Percentiles rank a stretch among this genome's conserved stretches.
Evolutionary conservation across 2,888 invertebrate genomes (phyloP).

Genomic region (Tetragonisca angustula): DNA sequence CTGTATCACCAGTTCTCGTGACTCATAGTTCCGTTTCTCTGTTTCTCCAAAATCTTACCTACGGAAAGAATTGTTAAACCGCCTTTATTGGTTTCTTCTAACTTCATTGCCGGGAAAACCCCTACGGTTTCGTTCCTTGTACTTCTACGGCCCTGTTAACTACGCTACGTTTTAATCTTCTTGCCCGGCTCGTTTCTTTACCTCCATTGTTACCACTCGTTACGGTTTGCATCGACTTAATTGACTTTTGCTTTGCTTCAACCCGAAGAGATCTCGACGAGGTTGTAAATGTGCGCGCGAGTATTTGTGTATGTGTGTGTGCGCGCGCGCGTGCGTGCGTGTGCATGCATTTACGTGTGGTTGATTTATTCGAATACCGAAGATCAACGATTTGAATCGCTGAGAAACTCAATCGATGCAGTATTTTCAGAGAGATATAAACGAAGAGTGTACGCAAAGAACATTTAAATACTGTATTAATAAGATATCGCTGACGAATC

Average conservation of each 20-base stretch:
- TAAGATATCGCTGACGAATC: conserved; percentile 38
- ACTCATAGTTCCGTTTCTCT: neutral
- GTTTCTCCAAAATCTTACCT: conserved; percentile 42
- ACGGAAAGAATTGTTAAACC: conserved; percentile 57
- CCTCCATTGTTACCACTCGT: conserved; percentile 33
- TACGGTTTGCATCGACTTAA: conserved; percentile 58
- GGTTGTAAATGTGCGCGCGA: neutral
- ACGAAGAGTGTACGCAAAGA: conserved; percentile 21
- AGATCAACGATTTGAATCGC: conserved; percentile 43
- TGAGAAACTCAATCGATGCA: conserved; percentile 33
- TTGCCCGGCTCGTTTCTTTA: conserved; percentile 16
- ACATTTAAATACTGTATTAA: conserved; percentile 46
- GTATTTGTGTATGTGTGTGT: no score
- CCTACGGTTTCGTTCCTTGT: conserved; percentile 4
- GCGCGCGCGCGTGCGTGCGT: neutral
- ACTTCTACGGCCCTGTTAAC: conserved; percentile 2
- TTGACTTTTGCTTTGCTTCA: conserved; percentile 48
- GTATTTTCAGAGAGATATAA: conserved; percentile 35
- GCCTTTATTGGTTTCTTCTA: conserved; percentile 52
- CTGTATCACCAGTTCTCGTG: neutral
- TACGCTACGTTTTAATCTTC: conserved; percentile 15
- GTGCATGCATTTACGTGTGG: neutral
- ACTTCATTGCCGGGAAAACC: conserved; percentile 47
- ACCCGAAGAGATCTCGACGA: conserved; percentile 4
- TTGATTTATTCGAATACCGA: conserved; percentile 28